Evolutionary conservation across 2,113 vertebrate genomes (phyloP), one percentile per base, ranked within the genome.

Genomic region (Pleuronectes platessa): DNA sequence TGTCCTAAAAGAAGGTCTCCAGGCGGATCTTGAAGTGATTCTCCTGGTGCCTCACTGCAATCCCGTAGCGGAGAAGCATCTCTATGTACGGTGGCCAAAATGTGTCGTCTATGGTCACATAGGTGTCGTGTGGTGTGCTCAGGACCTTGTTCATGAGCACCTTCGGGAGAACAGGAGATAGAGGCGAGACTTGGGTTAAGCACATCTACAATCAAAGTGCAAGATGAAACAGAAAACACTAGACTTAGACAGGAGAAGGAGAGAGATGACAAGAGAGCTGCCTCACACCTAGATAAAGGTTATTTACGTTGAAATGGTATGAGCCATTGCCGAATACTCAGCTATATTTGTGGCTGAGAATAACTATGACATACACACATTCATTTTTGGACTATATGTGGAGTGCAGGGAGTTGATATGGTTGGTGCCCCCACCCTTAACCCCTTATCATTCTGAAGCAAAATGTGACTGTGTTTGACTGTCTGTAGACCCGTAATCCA

Each of bases 41-140:
- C 79, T 97, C 95, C 18, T 95, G 95, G 86, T 99, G 97, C 86
- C 97, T 95, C 79, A 95, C 80, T 35, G 89, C 96, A 60, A 96
- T 92, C 70, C 96, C 96, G 10, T 86, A 87, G 23, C 97, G 95
- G 61, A 99, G 94, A 23, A 99, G 94, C 89, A 98, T 86, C 86
- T 99, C 98, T 42, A 96, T 61, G 35, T 98, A 99, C 2, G 98
- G 97, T 0, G 95, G 95, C 98, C 98, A 99, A 85, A 96, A 97
- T 0, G 94, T 94, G 18, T 94, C 84, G 53, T 63, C 85, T 40
- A 96, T 83, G 0, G 70, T 85, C 68, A 98, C 18, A 11, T 99
- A 98, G 20, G 98, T 97, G 37, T 99, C 95, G 37, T 98, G 95
- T n/a, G 97, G 96, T n/a, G 92, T 93, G 12, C 6, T 82, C 42